A percentile compares a stretch with the other conserved stretches of the same genome.
Evolutionary conservation across 2,888 invertebrate species (phyloP).

Genomic region (Chrysolina haemoptera): DNA sequence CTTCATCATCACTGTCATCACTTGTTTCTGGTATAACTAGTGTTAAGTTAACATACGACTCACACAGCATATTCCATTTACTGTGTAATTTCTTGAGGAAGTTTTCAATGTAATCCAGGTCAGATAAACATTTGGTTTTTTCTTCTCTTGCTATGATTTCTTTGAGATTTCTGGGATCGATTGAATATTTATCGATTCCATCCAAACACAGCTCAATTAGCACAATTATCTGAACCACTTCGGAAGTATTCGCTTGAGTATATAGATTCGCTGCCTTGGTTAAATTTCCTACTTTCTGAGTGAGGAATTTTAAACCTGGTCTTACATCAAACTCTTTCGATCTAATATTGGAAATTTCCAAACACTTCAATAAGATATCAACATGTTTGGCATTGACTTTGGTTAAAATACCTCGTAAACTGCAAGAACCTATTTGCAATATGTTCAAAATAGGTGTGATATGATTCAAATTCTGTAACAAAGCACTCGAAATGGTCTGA

Average conservation of each 20-base stretch:
- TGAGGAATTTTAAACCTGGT: slow-evolving; percentile 93
- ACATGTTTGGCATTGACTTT: slow-evolving; percentile 75
- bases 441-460: slow-evolving; percentile 69
- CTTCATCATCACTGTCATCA: slow-evolving; percentile 56
- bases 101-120: slow-evolving; percentile 66
- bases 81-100: slow-evolving; percentile 65
- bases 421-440: slow-evolving; percentile 67
- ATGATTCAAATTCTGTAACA: slow-evolving; percentile 77
- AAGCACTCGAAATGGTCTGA: slow-evolving; percentile 89
- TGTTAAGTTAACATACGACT: slow-evolving; percentile 66
- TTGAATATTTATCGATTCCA: slow-evolving; percentile 77
- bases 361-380: slow-evolving; percentile 82
- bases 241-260: slow-evolving; percentile 92
- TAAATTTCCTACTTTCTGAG: slow-evolving; percentile 92
- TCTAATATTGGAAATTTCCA: slow-evolving; percentile 86
- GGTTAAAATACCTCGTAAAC: slow-evolving; percentile 66
- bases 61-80: slow-evolving; percentile 68
- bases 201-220: slow-evolving; percentile 88
- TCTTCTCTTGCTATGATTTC: slow-evolving; percentile 73
- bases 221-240: slow-evolving; percentile 90
- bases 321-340: slow-evolving; percentile 91
- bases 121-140: slow-evolving; percentile 60
- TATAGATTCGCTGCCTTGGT: slow-evolving; percentile 92
- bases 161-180: slow-evolving; percentile 76
- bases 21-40: slow-evolving; percentile 64